Conservation (phyloP, 2,888 invertebrate genomes). For the Octonoba sinensis region DNA sequence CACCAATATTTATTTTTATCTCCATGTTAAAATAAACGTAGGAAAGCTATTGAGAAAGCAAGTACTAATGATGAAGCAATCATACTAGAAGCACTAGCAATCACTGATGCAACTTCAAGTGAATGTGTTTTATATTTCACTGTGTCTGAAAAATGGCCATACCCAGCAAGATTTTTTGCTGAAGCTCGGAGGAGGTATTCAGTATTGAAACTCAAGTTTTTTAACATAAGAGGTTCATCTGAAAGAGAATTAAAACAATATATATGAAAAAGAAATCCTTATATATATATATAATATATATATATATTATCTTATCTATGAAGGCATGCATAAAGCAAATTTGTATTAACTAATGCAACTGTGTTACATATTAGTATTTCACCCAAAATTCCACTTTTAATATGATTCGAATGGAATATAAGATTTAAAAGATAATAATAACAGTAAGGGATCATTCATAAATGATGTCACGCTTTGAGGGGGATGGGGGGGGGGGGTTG, state of each 20-base stretch:
- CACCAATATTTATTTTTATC: too few relatives aligned
- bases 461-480: too few relatives aligned
- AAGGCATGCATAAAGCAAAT: too few relatives aligned
- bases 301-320: too few relatives aligned
- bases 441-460: too few relatives aligned
- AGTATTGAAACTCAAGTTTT: slow-evolving; percentile 53
- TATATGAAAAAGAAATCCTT: background rate
- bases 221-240: slow-evolving; percentile 45
- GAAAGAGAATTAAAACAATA: background rate
- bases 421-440: too few relatives aligned
- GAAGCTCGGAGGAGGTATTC: slow-evolving; percentile 52
- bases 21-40: slow-evolving; percentile 32
- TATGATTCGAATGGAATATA: too few relatives aligned
- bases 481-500: too few relatives aligned
- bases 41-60: slow-evolving; percentile 16
- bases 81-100: slow-evolving; percentile 25
- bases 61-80: slow-evolving; percentile 26
- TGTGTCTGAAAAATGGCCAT: slow-evolving; percentile 46
- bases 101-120: slow-evolving; percentile 31
- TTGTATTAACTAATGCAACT: too few relatives aligned
- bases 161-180: slow-evolving; percentile 53
- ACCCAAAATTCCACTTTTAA: too few relatives aligned
- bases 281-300: background rate
- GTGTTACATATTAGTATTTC: too few relatives aligned
- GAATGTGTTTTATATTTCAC: slow-evolving; percentile 31